Evolutionary conservation across 2,113 vertebrate species (phyloP), one percentile per base, ranked within the genome.

Genomic region (Ascaphus truei): DNA sequence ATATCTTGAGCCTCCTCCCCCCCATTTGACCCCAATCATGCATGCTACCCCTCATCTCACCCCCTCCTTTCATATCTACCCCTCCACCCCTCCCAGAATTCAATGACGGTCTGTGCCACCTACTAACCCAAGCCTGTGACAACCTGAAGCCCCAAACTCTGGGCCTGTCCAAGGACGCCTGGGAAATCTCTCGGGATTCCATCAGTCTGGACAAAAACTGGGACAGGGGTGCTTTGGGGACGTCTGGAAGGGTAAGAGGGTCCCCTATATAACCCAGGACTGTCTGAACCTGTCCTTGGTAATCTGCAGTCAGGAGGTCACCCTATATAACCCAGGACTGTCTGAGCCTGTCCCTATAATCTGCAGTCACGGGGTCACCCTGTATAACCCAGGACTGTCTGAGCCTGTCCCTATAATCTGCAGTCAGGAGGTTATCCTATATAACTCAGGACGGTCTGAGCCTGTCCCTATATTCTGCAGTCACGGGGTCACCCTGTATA

Each of bases 211-310:
- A 94, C 72, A 77, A 69, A 78, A 92, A 75, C 88, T 99, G 82
- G 96, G 96, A 78, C 95, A 95, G 68, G 96, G 96, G 80, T 98
- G 92, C 89, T 99, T 98, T 2, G 96, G 96, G 79, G 94, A 98
- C 60, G 96, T 98, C 73, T 98, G 93, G 92, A 93, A 94, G 88
- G 96, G 96, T 98, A 95, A 87, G 94, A 53, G 11, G 11, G 11
- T 12, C 25, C 26, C 15, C 18, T 27, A 5, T 41, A 36, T 6
- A 55, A 11, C 3, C 5, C 7, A 37, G 1, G 9, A 9, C 4
- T 37, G 7, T 37, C 34, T 37, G 34, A 15, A 37, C 15, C n/a
- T n/a, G n/a, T n/a, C n/a, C n/a, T n/a, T n/a, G n/a, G 15, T 37
- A 12, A 15, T 37, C 10, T 37, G 34, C 34, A 37, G 34, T 15